A percentile compares a stretch with the other conserved stretches of the same genome.
Evolutionary conservation across 2,113 vertebrate genomes (phyloP).

Genomic region (Verasper variegatus): DNA sequence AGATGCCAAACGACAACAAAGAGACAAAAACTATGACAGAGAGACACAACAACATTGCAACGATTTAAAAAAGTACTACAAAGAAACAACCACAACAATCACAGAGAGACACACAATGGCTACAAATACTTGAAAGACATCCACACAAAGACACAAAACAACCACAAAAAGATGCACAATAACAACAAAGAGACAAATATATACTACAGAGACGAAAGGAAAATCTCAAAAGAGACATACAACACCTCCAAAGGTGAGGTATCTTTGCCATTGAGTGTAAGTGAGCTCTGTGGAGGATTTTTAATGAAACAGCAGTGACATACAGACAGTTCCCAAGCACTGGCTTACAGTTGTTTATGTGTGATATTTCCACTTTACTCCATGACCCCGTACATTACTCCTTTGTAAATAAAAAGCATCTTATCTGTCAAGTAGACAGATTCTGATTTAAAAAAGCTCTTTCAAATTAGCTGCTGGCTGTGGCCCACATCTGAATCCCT

Average conservation of each 20-base stretch:
- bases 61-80: neutral
- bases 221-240: neutral
- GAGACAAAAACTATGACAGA: neutral
- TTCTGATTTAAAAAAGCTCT: neutral
- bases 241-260: neutral
- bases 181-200: too few species aligned
- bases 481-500: conserved; percentile 19
- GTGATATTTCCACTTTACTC: neutral
- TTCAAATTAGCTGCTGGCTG: neutral
- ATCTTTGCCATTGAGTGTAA: neutral
- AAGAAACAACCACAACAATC: neutral
- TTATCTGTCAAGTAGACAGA: neutral
- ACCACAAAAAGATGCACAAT: neutral
- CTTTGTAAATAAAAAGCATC: neutral
- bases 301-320: neutral
- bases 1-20: neutral
- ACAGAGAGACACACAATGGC: neutral
- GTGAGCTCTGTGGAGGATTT: neutral
- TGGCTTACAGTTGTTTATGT: neutral
- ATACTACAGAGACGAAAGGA: too few species aligned
- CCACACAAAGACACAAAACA: neutral
- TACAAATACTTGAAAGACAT: too few species aligned
- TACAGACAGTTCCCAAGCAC: too few species aligned
- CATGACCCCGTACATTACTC: neutral
- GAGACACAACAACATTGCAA: neutral